A percentile compares a stretch with the other conserved stretches of the same genome.
phyloP scores from a whole-genome alignment of 2,113 vertebrate genomes.

The Mesoclemmys tuberculata region DNA sequence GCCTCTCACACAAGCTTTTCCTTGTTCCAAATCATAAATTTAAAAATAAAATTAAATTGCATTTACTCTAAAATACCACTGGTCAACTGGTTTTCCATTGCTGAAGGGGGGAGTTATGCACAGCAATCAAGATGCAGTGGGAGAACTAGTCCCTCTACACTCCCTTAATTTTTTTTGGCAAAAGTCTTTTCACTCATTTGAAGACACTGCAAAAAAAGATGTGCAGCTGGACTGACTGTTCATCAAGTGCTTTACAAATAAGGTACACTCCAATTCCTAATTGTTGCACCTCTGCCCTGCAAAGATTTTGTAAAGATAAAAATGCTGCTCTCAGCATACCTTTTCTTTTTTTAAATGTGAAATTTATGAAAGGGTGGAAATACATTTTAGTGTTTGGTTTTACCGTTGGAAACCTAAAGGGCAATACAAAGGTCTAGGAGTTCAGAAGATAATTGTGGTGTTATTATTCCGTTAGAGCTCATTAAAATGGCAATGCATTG shows the following conservation, averaged over 20 bases:
- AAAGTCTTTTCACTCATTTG: background rate
- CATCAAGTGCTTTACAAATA: background rate
- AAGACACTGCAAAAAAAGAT: background rate
- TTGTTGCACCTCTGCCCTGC: fast-evolving
- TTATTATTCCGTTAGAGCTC: background rate
- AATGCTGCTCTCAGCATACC: background rate
- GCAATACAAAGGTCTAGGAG: background rate
- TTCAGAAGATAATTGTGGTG: conserved; percentile 14
- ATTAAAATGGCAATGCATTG: conserved; percentile 22
- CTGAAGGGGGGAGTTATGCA: background rate
- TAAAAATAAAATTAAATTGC: background rate
- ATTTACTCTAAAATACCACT: background rate
- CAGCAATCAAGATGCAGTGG: background rate
- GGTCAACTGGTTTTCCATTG: background rate
- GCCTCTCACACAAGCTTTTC: background rate
- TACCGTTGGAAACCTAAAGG: background rate
- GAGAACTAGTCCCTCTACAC: background rate
- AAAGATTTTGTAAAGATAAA: background rate
- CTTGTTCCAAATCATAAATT: background rate
- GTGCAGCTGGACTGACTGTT: background rate
- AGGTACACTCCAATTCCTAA: background rate
- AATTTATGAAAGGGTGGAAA: background rate
- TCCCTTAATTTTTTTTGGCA: background rate
- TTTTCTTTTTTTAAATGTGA: background rate
- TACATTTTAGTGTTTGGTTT: background rate